Evolutionary conservation across 2,888 invertebrate genomes (phyloP).

Genomic region (Diarsia mendica): DNA sequence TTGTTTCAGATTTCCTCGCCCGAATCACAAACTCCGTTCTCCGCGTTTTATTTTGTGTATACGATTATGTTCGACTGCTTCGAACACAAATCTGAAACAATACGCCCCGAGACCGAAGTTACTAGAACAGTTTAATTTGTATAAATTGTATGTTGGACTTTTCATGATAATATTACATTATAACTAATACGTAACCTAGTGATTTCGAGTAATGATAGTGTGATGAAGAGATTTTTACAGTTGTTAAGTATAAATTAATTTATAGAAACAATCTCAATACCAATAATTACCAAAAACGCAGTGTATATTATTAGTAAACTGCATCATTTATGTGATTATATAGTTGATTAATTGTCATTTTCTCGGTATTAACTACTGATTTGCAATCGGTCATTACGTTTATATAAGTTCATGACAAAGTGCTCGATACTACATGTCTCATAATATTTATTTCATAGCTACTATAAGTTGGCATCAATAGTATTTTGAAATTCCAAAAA

Average conservation of each 20-base stretch:
- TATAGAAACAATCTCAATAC: constrained; percentile 90
- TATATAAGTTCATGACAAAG: constrained; percentile 74
- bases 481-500: constrained; percentile 52
- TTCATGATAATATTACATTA: constrained; percentile 89
- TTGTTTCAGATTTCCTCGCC: constrained; percentile 81
- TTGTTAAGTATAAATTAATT: constrained; percentile 91
- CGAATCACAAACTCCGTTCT: constrained; percentile 73
- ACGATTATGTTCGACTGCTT: constrained; percentile 77
- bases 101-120: constrained; percentile 83
- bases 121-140: constrained; percentile 90
- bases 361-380: constrained; percentile 73
- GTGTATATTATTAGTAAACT: constrained; percentile 87
- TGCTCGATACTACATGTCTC: constrained; percentile 74
- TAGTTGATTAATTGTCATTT: constrained; percentile 80
- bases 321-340: constrained; percentile 87
- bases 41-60: constrained; percentile 78
- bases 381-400: constrained; percentile 73
- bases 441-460: constrained; percentile 67
- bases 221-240: constrained; percentile 90
- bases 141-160: constrained; percentile 91
- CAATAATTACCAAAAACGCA: constrained; percentile 91
- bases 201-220: constrained; percentile 89
- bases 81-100: constrained; percentile 81
- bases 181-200: constrained; percentile 90
- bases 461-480: constrained; percentile 63